phyloP scores from a whole-genome alignment of 1,140 invertebrate species.

The Bombus huntii region DNA sequence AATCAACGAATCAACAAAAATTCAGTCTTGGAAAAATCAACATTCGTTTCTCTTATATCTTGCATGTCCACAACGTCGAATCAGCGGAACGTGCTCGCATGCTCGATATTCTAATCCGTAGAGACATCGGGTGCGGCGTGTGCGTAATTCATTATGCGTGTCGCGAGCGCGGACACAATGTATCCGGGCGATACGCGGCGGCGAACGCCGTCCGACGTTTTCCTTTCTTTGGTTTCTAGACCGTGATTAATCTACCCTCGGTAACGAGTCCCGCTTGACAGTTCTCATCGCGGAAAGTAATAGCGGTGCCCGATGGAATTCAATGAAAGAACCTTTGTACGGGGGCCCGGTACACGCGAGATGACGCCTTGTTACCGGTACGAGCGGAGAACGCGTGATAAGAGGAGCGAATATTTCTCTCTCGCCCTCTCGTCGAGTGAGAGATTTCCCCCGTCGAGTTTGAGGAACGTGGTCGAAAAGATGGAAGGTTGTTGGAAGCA shows the following conservation, averaged over 20 bases:
- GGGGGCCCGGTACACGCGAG: slow-evolving; percentile 1
- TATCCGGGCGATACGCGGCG: slow-evolving; percentile 16
- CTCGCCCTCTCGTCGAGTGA: background rate
- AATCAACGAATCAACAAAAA: background rate
- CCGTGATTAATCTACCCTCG: slow-evolving; percentile 66
- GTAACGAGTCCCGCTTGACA: slow-evolving; percentile 62
- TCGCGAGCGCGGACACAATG: background rate
- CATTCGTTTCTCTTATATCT: background rate
- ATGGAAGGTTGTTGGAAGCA: background rate
- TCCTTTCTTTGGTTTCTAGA: slow-evolving; percentile 58
- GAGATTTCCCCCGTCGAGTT: slow-evolving; percentile 18
- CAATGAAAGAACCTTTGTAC: slow-evolving; percentile 53
- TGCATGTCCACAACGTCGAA: background rate
- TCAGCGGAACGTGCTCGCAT: background rate
- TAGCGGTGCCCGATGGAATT: slow-evolving; percentile 65
- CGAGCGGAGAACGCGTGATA: slow-evolving; percentile 2
- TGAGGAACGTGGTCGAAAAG: slow-evolving; percentile 14
- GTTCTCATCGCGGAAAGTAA: slow-evolving; percentile 68
- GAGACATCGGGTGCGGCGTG: slow-evolving; percentile 18
- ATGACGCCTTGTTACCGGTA: slow-evolving; percentile 10
- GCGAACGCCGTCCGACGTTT: slow-evolving; percentile 24
- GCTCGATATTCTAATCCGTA: slow-evolving; percentile 30
- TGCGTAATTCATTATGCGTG: slow-evolving; percentile 42
- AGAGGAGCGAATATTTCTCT: slow-evolving; percentile 48
- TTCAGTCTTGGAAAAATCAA: background rate